Evolutionary conservation across 2,797 vertebrate genomes (phyloP), one percentile per base, ranked within the genome.

Genomic region (Sebastes diaconus): DNA sequence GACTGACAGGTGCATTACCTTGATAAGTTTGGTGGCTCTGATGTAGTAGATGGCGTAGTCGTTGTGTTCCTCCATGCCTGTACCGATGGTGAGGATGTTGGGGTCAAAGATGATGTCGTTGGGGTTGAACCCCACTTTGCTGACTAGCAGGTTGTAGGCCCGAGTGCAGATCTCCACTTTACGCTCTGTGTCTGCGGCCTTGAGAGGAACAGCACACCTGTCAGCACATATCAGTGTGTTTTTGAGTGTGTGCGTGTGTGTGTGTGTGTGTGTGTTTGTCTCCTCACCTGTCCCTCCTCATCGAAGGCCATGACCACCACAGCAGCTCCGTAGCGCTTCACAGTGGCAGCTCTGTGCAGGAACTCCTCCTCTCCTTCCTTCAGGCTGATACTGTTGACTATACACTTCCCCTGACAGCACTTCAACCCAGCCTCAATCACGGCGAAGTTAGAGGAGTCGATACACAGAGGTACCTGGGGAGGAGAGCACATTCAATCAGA

Each of bases 81-180:
- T 99, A 50, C 98, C 98, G 59, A 99, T 98, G 46, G 98, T 99
- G 79, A 99, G 95, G 93, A 99, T 97, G 90, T 99, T 99, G 68
- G 98, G 98, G 90, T 99, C 98, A 9, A 99, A 99, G 90, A 99
- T 99, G 86, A 99, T 98, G 94, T 99, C 97, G n/a, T 96, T 97
- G 78, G 97, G 96, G 90, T 98, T 95, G 79, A 98, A 99, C 63
- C 94, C 93, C 57, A 98, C 89, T 87, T 96, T 95, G 79, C 75
- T 85, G 67, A 97, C 94, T 39, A 99, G 94, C 6, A 99, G 95
- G 8, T 94, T 79, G 91, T 99, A 99, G 13, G 98, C 98, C 77
- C 98, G 96, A 12, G 96, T 96, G 80, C 98, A 99, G 80, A 99
- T 90, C 74, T 94, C 93, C 75, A 97, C 95, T 94, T 99, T 99